Evolutionary conservation across 2,888 invertebrate genomes (phyloP), one percentile per base, ranked within the genome.

Genomic region (Phortica okadai): DNA sequence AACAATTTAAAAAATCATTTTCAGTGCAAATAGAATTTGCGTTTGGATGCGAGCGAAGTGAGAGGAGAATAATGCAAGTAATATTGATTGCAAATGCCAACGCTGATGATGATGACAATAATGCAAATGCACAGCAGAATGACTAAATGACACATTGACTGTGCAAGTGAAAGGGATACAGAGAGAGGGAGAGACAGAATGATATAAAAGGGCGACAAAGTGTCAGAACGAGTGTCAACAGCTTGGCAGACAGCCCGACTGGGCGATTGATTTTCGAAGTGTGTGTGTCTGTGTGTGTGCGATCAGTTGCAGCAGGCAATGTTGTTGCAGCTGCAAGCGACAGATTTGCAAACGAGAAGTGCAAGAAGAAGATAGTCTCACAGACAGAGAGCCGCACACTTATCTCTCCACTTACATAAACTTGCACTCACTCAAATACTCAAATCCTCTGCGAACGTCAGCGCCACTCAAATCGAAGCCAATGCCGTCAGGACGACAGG

Each of bases 71-170:
- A 25, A 62, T 25, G 62, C 50, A n/a, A 66, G 42, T 66, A 41
- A 11, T 41, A 66, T 66, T 66, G 66, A 66, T 66, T 66, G 66
- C n/a, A 41, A 66, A 66, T 66, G 66, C 42, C 66, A 66, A 66
- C 66, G n/a, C 42, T 42, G 66, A 33, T 66, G 66, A 66, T 66
- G 66, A 66, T 42, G 42, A 33, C 41, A 54, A 70, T 70, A 25
- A 54, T 54, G 70, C 69, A 69, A 44, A 69, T 69, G 16, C 69
- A 50, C 6, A 16, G 25, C 10, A 54, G 21, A 54, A 70, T 14
- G 25, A 70, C 7, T 54, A 42, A 70, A 50, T 54, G 70, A 70
- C 6, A 21, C 42, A 70, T 16, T 70, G 70, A 54, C n/a, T 21
- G 54, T 50, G 50, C 10, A 25, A 54, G 33, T 70, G 44, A 42